Evolutionary conservation across 2,113 vertebrate species (phyloP).

Genomic region (Phaethon lepturus): DNA sequence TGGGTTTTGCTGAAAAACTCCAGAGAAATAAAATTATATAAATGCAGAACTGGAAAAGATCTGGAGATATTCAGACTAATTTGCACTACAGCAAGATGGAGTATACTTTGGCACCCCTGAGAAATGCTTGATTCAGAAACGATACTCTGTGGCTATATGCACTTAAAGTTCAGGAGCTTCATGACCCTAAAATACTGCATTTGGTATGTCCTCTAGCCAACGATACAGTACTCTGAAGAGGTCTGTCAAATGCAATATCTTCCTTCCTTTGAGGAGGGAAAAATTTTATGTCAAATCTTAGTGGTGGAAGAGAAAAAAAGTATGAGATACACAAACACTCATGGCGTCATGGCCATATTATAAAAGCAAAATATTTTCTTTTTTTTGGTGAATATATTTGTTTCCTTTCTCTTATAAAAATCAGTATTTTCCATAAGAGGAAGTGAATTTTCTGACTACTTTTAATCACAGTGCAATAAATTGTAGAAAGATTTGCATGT

Average conservation of each 20-base stretch:
- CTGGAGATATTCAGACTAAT: not conserved
- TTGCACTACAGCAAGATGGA: not conserved
- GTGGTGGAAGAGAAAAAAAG: not conserved
- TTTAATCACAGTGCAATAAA: not conserved
- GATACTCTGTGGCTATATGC: rapidly evolving
- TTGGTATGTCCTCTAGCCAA: not conserved
- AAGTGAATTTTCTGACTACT: not conserved
- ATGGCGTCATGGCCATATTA: rapidly evolving
- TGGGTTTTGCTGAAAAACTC: not conserved
- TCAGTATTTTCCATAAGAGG: rapidly evolving
- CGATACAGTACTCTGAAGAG: not conserved
- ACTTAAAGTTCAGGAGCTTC: not conserved
- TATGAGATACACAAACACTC: rapidly evolving
- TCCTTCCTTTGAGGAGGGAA: not conserved
- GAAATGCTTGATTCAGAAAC: not conserved
- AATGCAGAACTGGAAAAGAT: not conserved
- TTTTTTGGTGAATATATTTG: not conserved
- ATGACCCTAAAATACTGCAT: not conserved
- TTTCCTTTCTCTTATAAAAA: not conserved
- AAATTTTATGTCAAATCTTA: not conserved
- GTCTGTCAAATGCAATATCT: not conserved
- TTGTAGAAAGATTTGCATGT: not conserved
- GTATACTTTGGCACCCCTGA: not conserved
- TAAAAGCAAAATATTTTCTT: not conserved
- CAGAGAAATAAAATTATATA: not conserved